Evolutionary conservation across 2,113 vertebrate genomes (phyloP).

Genomic region (Perca fluviatilis): DNA sequence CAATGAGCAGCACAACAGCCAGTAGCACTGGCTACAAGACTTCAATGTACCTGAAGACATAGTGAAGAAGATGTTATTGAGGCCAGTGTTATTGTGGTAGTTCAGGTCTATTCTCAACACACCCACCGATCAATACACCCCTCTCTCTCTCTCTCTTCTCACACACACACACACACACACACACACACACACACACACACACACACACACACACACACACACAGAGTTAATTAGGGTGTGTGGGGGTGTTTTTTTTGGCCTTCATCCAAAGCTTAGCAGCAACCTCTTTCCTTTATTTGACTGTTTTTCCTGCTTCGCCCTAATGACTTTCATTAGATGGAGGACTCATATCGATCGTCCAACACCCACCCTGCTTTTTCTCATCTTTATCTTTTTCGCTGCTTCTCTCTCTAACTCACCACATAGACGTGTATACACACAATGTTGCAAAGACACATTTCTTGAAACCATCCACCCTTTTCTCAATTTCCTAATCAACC

Average conservation of each 20-base stretch:
- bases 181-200: constrained; percentile 36
- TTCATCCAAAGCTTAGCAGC: constrained; percentile 47
- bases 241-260: constrained; percentile 48
- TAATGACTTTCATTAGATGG: constrained; percentile 62
- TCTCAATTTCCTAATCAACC: no score
- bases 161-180: constrained; percentile 8
- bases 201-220: constrained; percentile 30
- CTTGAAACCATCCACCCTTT: no score
- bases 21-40: background rate
- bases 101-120: constrained; percentile 44
- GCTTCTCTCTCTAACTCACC: background rate
- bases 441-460: no score
- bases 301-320: constrained; percentile 48
- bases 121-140: constrained; percentile 58
- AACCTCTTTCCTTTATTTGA: constrained; percentile 58
- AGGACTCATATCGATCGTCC: constrained; percentile 33
- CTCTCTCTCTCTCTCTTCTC: background rate
- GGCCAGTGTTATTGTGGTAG: constrained; percentile 1
- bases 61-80: constrained; percentile 26
- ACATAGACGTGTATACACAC: no score
- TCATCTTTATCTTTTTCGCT: constrained; percentile 2
- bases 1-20: constrained; percentile 45
- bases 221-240: constrained; percentile 22
- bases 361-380: background rate
- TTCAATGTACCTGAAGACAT: constrained; percentile 30